Percentiles rank a stretch among this genome's conserved stretches.
phyloP scores from a whole-genome alignment of 2,797 vertebrate genomes.

The Pristis pectinata region DNA sequence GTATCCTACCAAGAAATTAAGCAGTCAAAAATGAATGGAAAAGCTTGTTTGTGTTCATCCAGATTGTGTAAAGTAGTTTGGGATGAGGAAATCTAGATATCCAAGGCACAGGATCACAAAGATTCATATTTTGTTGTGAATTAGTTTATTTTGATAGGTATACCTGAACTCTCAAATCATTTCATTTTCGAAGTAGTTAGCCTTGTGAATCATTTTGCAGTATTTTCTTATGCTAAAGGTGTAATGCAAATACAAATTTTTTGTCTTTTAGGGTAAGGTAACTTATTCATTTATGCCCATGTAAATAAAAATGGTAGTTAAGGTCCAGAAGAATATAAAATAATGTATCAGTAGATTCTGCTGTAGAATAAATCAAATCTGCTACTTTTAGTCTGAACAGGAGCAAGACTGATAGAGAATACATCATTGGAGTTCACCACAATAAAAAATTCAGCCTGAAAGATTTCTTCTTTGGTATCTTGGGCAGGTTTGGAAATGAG shows the following conservation, averaged over 20 bases:
- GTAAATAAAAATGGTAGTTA: neutral
- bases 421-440: neutral
- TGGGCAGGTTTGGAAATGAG: neutral
- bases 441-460: neutral
- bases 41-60: neutral
- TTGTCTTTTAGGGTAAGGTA: neutral
- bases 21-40: conserved; percentile 12
- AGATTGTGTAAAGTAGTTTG: neutral
- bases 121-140: neutral
- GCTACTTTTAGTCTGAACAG: neutral
- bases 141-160: neutral
- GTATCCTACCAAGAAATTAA: too few species aligned
- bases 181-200: neutral
- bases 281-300: neutral
- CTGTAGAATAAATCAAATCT: neutral
- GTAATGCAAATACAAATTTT: neutral
- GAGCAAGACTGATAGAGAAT: too few species aligned
- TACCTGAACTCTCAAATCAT: neutral
- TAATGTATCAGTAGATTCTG: neutral
- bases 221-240: neutral
- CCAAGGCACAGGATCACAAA: neutral
- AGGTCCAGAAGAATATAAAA: neutral
- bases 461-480: neutral
- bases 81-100: neutral
- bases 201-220: neutral